Conservation (phyloP, 2,888 invertebrate species). For the Stenoptilia bipunctidactyla region DNA sequence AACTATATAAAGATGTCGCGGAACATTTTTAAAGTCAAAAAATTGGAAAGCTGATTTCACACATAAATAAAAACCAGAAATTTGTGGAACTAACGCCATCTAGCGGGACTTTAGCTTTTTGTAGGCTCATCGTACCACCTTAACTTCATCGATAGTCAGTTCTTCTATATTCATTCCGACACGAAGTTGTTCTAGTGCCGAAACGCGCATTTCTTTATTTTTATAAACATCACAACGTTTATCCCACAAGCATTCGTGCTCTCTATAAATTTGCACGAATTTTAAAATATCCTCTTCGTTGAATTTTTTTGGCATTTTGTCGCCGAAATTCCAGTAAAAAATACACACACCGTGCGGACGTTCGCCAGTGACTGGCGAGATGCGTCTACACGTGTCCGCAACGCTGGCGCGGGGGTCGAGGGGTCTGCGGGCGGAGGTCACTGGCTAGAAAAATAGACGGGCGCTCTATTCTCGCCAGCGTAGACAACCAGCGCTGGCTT, state of each 20-base stretch:
- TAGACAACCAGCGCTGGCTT: no score
- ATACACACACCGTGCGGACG: slow-evolving; percentile 10
- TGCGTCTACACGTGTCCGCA: slow-evolving; percentile 16
- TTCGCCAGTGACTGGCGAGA: slow-evolving; percentile 11
- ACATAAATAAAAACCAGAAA: no score
- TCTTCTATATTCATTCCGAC: slow-evolving; percentile 11
- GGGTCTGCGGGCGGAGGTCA: slow-evolving; percentile 16
- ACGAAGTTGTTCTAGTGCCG: slow-evolving; percentile 16
- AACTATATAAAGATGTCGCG: no score
- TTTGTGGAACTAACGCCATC: no score
- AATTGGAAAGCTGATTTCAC: no score
- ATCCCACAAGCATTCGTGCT: slow-evolving; percentile 19
- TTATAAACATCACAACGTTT: slow-evolving; percentile 16
- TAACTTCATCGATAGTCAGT: background rate
- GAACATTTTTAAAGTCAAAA: no score
- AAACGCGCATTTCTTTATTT: slow-evolving; percentile 19
- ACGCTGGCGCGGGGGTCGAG: slow-evolving; percentile 15
- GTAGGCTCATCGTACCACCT: no score
- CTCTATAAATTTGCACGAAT: slow-evolving; percentile 12
- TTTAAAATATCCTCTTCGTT: slow-evolving; percentile 15
- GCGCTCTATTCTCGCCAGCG: no score
- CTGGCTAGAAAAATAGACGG: no score
- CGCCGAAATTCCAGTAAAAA: slow-evolving; percentile 14
- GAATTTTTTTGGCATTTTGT: slow-evolving; percentile 13
- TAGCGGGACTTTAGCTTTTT: no score